Percentiles rank a stretch among this genome's conserved stretches.
Evolutionary conservation across 2,797 vertebrate species (phyloP).

Genomic region (Enteromius fasciolatus): DNA sequence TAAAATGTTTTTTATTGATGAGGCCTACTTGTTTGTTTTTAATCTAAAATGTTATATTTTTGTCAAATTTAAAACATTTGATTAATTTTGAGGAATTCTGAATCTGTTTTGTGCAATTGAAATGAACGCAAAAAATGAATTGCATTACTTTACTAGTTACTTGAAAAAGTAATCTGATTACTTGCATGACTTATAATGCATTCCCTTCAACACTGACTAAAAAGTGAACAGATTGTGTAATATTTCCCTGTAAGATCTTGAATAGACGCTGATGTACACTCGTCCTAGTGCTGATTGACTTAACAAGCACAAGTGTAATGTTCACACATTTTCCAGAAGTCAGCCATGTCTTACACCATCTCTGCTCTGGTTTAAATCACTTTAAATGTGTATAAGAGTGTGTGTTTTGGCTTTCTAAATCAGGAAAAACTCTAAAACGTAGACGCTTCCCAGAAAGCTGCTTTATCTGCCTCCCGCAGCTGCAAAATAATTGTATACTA

Average conservation of each 20-base stretch:
- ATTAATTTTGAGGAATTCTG: too few species aligned
- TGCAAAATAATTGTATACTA: slow-evolving; percentile 5
- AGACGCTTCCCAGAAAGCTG: slow-evolving; percentile 27
- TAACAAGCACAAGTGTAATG: neutral
- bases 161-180: neutral
- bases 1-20: too few species aligned
- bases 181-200: neutral
- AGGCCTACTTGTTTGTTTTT: too few species aligned
- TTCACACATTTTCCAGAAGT: slow-evolving; percentile 19
- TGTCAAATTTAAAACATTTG: too few species aligned
- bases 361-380: neutral
- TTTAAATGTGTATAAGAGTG: neutral
- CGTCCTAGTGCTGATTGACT: neutral
- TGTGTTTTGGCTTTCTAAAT: slow-evolving; percentile 23
- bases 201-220: neutral
- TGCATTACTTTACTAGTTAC: neutral
- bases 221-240: neutral
- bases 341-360: neutral
- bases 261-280: neutral
- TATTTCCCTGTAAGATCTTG: neutral
- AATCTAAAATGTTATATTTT: too few species aligned
- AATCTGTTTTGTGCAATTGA: too few species aligned
- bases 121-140: neutral
- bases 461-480: slow-evolving; percentile 25
- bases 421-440: neutral